These are phyloP conservation scores for Premnoplex brunnescens DNA, from an alignment of 2,797 vertebrate species.

Conservation along the genomic window DNA sequence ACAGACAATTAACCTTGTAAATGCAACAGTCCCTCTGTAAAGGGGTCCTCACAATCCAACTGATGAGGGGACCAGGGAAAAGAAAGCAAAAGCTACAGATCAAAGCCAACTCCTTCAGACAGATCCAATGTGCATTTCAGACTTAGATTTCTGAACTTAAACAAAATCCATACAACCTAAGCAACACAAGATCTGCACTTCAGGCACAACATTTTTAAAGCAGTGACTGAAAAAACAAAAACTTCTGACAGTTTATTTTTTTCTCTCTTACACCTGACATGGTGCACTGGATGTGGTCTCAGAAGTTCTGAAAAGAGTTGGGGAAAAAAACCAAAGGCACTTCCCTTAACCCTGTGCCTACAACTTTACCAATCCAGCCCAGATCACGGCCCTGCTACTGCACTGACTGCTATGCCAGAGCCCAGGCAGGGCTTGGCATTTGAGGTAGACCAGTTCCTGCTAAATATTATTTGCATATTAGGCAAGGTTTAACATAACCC, in stretches of 20 bases:
- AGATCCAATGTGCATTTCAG: not conserved
- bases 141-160: not conserved
- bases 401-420: not conserved
- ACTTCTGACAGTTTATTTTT: not conserved
- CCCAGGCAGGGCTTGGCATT: not conserved
- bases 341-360: not conserved
- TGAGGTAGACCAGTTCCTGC: not conserved
- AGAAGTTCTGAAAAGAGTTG: rapidly evolving
- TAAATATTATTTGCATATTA: not conserved
- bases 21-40: not conserved
- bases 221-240: not conserved
- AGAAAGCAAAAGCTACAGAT: not conserved
- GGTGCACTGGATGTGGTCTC: not conserved
- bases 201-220: not conserved
- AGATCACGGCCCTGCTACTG: rapidly evolving
- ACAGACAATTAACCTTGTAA: not conserved
- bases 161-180: not conserved
- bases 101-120: not conserved
- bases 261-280: not conserved
- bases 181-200: not conserved
- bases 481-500: not conserved
- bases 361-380: not conserved
- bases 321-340: not conserved
- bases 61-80: not conserved
- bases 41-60: not conserved